Base-by-base conservation (phyloP, 1,140 invertebrate species). In the Brachionus angularis region DNA sequence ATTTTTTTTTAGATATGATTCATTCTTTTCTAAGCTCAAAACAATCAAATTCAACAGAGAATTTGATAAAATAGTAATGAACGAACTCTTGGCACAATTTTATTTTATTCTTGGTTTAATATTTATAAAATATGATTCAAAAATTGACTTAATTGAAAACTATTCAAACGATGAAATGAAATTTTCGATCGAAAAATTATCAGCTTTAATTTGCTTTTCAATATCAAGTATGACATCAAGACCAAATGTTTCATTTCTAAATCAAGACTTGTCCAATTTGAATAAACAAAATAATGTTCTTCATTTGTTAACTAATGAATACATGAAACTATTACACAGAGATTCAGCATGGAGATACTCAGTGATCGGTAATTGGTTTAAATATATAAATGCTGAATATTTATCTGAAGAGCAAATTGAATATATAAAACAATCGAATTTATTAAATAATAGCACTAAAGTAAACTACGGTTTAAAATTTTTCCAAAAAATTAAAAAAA, bases 311-410 rank as follows among this genome's bases (percentile, higher is more conserved):
- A 4, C 39, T 10, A 36, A 39, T 25, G 53, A 58, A 18, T 58
- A 58, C 39, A 4, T 42, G 2, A 58, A 58, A 23, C 25, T 58
- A n/a, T 23, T 58, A 21, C 53, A 58, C 53, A 58, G 53, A 25
- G 53, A 58, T 14, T 58, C 53, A 12, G 36, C 33, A 14, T 58
- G 53, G 34, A 33, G 53, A 25, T 58, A 58, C 12, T 58, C 53
- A 23, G 21, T 23, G 1, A 58, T 58, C 3, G 53, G 53, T 1
- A 58, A 58, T 25, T 58, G 53, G 53, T 23, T 58, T 39, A 58
- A 39, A 39, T 58, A 39, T 39, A 21, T 29, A 3, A 36, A 21
- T 8, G 4, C 1, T 12, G 39, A 21, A 39, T 39, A 36, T 23
- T 58, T 58, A 21, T 36, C 53, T 12, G 39, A 39, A 12, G 53